Evolutionary conservation across 2,888 invertebrate species (phyloP).

Genomic region (Campoplex nolae): DNA sequence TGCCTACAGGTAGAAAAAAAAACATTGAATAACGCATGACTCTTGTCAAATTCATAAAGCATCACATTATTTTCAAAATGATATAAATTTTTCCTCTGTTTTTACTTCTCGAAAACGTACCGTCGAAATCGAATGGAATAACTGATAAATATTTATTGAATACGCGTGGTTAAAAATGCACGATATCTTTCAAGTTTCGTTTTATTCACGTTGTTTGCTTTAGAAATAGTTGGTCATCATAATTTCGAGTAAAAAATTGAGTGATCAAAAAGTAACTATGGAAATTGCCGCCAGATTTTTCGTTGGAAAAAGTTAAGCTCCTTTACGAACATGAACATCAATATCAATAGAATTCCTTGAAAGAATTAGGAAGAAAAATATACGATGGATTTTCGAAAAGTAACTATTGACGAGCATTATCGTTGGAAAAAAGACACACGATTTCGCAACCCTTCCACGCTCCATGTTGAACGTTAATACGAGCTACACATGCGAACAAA

Average conservation of each 20-base stretch:
- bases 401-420: not conserved
- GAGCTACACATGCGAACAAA: not conserved
- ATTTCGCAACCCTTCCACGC: not conserved
- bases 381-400: not conserved
- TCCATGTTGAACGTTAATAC: not conserved
- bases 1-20: not conserved
- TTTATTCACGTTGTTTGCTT: not conserved
- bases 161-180: not conserved
- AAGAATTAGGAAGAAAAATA: not conserved
- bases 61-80: not conserved
- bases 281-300: not conserved
- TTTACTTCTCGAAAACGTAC: not conserved
- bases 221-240: not conserved
- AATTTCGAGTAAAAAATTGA: not conserved
- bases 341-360: not conserved
- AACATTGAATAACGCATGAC: not conserved
- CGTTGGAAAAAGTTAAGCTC: not conserved
- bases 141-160: constrained; percentile 19
- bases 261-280: not conserved
- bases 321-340: not conserved
- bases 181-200: not conserved
- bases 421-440: not conserved
- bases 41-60: not conserved
- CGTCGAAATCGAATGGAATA: not conserved
- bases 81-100: not conserved